Conservation (phyloP, 2,797 vertebrate genomes). For the Amblyraja radiata region DNA sequence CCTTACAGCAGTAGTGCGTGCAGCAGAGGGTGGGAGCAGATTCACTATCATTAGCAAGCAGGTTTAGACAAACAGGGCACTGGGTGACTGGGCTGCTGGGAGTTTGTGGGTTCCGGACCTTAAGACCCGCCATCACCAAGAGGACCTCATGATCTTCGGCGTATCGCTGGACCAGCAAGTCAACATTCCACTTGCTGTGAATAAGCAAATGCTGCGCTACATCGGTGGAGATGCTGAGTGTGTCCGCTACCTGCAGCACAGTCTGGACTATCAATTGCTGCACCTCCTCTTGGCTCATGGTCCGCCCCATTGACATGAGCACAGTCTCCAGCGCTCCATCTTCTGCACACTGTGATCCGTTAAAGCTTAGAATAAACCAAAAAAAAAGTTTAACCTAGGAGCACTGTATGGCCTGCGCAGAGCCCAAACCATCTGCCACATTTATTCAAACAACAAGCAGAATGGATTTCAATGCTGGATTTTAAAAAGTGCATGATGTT, state of each 20-base stretch:
- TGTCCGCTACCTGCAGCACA: slow-evolving; percentile 76
- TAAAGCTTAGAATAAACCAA: slow-evolving; percentile 43
- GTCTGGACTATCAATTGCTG: slow-evolving; percentile 78
- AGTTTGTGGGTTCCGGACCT: slow-evolving; percentile 58
- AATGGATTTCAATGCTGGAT: neutral
- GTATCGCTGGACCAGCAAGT: slow-evolving; percentile 78
- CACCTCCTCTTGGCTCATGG: slow-evolving; percentile 82
- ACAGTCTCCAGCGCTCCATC: slow-evolving; percentile 73
- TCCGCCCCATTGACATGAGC: slow-evolving; percentile 80
- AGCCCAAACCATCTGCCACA: neutral
- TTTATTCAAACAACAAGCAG: neutral
- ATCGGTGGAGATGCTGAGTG: slow-evolving; percentile 71
- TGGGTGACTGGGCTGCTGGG: slow-evolving; percentile 54
- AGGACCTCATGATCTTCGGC: slow-evolving; percentile 71
- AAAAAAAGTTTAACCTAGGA: neutral
- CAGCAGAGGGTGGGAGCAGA: slow-evolving; percentile 72
- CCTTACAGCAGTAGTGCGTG: slow-evolving; percentile 88
- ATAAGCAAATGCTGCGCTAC: slow-evolving; percentile 78
- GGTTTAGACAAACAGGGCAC: slow-evolving; percentile 77
- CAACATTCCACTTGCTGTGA: slow-evolving; percentile 84
- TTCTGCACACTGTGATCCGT: slow-evolving; percentile 51
- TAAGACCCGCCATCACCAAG: slow-evolving; percentile 72
- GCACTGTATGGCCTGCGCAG: neutral
- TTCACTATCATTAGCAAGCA: slow-evolving; percentile 52
- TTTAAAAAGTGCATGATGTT: neutral